phyloP scores from a whole-genome alignment of 2,888 invertebrate genomes.

The Rhabditoides inermis region DNA sequence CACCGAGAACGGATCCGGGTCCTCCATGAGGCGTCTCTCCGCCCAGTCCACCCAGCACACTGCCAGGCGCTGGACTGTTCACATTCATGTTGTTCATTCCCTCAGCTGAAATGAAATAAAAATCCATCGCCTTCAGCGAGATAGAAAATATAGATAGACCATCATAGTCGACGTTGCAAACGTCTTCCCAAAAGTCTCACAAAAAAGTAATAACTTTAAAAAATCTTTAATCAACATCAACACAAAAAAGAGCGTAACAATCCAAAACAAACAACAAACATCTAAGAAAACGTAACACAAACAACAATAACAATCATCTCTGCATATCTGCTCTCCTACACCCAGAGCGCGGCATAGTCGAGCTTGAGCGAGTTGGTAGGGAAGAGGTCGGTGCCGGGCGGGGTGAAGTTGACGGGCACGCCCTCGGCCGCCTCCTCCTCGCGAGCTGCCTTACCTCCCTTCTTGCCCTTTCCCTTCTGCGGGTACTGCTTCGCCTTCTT shows the following conservation, averaged over 20 bases:
- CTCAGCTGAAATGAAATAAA: neutral
- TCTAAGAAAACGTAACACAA: too few relatives aligned
- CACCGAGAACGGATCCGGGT: slow-evolving; percentile 6
- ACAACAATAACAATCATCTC: too few relatives aligned
- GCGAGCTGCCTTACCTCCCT: slow-evolving; percentile 15
- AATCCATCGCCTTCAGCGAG: too few relatives aligned
- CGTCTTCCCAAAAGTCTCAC: neutral
- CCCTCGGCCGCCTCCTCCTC: slow-evolving; percentile 8
- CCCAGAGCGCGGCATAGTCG: slow-evolving; percentile 16
- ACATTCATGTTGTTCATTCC: slow-evolving; percentile 13
- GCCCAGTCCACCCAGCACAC: slow-evolving; percentile 18
- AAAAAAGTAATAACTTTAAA: neutral
- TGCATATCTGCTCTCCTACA: too few relatives aligned
- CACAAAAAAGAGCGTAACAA: too few relatives aligned
- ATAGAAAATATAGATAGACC: too few relatives aligned
- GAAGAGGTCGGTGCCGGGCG: slow-evolving; percentile 16
- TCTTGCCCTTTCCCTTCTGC: slow-evolving; percentile 8
- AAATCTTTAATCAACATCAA: slow-evolving; percentile 5
- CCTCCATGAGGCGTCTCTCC: slow-evolving; percentile 28
- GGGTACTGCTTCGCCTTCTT: slow-evolving; percentile 2
- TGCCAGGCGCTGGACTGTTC: slow-evolving; percentile 28
- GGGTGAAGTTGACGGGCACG: slow-evolving; percentile 14
- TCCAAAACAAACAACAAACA: slow-evolving; percentile 5
- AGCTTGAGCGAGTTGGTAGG: slow-evolving; percentile 11
- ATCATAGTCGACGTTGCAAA: too few relatives aligned